Conservation (phyloP, 2,113 vertebrate species). For the Acrocephalus kingi region DNA sequence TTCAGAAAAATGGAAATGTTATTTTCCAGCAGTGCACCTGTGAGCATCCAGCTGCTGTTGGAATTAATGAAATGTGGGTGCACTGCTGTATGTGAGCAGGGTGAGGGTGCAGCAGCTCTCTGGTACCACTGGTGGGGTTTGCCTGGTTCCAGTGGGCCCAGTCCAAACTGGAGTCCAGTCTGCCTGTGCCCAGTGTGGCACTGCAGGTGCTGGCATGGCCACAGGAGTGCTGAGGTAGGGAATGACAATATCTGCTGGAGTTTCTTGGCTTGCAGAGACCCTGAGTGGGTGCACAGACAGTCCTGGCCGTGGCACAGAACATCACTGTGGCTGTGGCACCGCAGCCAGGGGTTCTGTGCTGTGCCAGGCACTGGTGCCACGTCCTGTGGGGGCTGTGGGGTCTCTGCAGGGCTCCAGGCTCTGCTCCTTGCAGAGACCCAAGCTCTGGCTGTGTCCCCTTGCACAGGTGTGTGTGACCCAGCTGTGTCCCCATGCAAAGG, state of each 20-base stretch:
- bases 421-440: background rate
- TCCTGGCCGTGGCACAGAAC: background rate
- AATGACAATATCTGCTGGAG: rapidly evolving
- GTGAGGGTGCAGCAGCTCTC: background rate
- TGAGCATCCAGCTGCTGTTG: background rate
- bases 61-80: rapidly evolving
- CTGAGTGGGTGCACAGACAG: rapidly evolving
- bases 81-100: background rate
- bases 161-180: background rate
- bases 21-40: background rate
- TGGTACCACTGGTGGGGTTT: rapidly evolving
- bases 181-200: background rate
- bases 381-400: rapidly evolving
- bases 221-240: rapidly evolving
- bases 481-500: background rate
- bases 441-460: background rate
- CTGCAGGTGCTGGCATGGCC: rapidly evolving
- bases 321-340: rapidly evolving
- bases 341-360: rapidly evolving
- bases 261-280: background rate
- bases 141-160: background rate
- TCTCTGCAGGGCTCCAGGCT: background rate
- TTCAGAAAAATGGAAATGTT: background rate
- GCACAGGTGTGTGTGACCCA: constrained; percentile 84
- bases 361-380: rapidly evolving